Percentiles rank a stretch among this genome's conserved stretches.
These are phyloP conservation scores for Nephrocerus scutellatus DNA, from an alignment of 2,888 invertebrate genomes.

Conservation along the genomic window DNA sequence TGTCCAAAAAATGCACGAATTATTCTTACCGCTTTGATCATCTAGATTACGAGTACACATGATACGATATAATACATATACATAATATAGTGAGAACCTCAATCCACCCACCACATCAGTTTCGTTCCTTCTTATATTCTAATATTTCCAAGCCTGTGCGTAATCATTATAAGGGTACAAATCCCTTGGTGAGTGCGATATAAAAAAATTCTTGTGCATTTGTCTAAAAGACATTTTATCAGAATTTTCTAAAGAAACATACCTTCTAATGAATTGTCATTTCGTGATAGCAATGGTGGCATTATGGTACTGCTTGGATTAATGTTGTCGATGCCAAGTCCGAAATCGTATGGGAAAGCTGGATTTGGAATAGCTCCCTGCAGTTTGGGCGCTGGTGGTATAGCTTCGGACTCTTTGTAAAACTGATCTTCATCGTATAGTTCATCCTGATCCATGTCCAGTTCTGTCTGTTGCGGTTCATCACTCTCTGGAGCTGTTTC, in stretches of 20 bases:
- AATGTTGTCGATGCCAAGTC: slow-evolving; percentile 20
- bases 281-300: slow-evolving; percentile 38
- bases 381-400: slow-evolving; percentile 52
- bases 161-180: too few relatives aligned
- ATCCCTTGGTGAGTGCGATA: too few relatives aligned
- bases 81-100: too few relatives aligned
- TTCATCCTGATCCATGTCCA: slow-evolving; percentile 51
- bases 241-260: slow-evolving; percentile 23
- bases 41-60: too few relatives aligned
- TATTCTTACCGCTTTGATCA: too few relatives aligned
- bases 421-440: slow-evolving; percentile 52
- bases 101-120: too few relatives aligned
- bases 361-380: slow-evolving; percentile 41
- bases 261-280: slow-evolving; percentile 43
- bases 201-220: too few relatives aligned
- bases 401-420: slow-evolving; percentile 53
- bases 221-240: too few relatives aligned
- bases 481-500: slow-evolving; percentile 73
- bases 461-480: slow-evolving; percentile 56
- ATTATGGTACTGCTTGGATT: slow-evolving; percentile 33
- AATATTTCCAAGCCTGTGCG: too few relatives aligned
- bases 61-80: too few relatives aligned
- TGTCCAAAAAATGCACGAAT: too few relatives aligned
- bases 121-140: too few relatives aligned
- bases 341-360: slow-evolving; percentile 33